phyloP scores from a whole-genome alignment of 2,113 vertebrate genomes.

The Phocoena phocoena region DNA sequence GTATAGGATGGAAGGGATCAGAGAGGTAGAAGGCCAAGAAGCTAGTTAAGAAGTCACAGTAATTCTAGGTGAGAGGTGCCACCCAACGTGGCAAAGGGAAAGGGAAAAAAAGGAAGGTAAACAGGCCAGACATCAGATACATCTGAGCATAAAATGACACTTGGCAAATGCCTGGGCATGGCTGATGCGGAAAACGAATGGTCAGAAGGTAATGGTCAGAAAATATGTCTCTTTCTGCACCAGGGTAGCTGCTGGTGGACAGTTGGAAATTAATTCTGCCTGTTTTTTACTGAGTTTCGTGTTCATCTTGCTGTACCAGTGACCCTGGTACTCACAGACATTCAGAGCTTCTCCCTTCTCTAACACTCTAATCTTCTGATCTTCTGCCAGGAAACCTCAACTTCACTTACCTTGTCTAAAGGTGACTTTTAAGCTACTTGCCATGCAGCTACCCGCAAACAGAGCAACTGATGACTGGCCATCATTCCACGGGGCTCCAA shows the following conservation, averaged over 20 bases:
- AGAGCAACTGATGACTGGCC: not conserved
- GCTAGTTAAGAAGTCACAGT: not conserved
- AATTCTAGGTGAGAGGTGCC: slow-evolving; percentile 7
- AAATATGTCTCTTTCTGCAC: not conserved
- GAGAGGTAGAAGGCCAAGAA: not conserved
- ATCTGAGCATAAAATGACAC: not conserved
- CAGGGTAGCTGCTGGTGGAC: not conserved
- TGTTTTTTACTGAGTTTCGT: not conserved
- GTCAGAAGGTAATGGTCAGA: not conserved
- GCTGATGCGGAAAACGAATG: not conserved
- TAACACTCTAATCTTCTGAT: not conserved
- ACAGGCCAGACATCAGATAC: not conserved
- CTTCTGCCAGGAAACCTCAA: not conserved
- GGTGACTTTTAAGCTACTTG: not conserved
- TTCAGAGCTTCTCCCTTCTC: not conserved
- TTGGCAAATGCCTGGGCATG: not conserved
- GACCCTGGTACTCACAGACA: not conserved
- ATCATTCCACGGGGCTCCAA: not conserved
- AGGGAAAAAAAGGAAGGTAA: not conserved
- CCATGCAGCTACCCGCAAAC: not conserved
- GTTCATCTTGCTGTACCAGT: not conserved
- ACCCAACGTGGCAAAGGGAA: not conserved
- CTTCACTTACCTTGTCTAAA: not conserved
- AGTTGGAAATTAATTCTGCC: not conserved
- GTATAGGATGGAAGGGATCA: not conserved